Base-by-base conservation (phyloP, 2,113 vertebrate species). In the Mesoclemmys tuberculata region DNA sequence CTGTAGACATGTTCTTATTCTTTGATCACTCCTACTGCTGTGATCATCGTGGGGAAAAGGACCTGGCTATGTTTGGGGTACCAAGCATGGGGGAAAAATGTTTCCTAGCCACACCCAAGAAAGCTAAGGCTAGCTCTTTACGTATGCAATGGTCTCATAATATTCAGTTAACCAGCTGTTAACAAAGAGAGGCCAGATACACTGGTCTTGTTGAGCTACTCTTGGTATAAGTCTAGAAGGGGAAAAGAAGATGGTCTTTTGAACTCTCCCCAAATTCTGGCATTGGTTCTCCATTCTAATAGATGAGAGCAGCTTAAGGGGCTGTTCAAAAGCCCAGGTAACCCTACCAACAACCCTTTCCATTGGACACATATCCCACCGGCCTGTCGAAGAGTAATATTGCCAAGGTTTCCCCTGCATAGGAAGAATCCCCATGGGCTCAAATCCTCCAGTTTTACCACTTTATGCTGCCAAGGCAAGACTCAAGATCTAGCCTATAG, bases 221-320 rank as follows among this genome's bases (percentile, higher is more conserved):
- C 38, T 1, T 6, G 14, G 14, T 41, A 26, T 26, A 24, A 44
- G 41, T 26, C 71, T 44, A 75, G 71, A 75, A 44, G 8, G 14
- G 5, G 2, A 2, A 77, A 24, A 31, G 74, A 64, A 84, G 26
- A 3, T 9, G 41, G 1, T 13, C 5, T 11, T 64, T 82, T 85
- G 83, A 1, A 19, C 87, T 8, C 16, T 10, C 24, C 22, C 5
- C 22, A 31, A 22, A 87, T 64, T 54, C 24, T n/a, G 64, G 79
- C 38, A 84, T 2, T 0, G 0, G 4, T 64, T 52, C 2, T 13
- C 41, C 24, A 9, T 75, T 24, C 35, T 68, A 35, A 68, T n/a
- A n/a, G 35, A 68, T n/a, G 35, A 35, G 18, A n/a, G 61, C 31
- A 68, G 31, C 31, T 35, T n/a, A n/a, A 18, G 61, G 71, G 24